Conservation (phyloP, 2,113 vertebrate genomes). For the Mus pahari region DNA sequence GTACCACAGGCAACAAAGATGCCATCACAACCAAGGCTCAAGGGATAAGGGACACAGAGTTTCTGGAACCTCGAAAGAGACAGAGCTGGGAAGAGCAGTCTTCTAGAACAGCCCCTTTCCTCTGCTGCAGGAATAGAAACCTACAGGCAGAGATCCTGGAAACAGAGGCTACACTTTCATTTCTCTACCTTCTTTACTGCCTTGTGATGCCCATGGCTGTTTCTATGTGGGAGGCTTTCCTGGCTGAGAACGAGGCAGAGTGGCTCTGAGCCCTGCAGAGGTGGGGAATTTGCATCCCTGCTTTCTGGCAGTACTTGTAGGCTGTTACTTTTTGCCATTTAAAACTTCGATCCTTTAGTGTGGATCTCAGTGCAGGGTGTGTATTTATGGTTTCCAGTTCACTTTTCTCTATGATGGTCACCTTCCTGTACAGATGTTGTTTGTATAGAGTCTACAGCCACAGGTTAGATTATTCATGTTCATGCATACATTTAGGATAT, state of each 20-base stretch:
- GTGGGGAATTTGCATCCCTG: neutral
- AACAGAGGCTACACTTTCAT: accelerated
- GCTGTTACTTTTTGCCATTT: neutral
- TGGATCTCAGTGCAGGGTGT: neutral
- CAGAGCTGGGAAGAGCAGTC: neutral
- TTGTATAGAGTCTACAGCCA: neutral
- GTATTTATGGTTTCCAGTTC: neutral
- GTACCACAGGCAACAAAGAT: neutral
- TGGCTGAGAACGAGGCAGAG: neutral
- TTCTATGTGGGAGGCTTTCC: neutral
- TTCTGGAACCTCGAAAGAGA: neutral
- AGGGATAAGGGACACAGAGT: too few species aligned
- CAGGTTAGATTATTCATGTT: neutral
- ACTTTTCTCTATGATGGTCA: neutral
- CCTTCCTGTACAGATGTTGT: accelerated
- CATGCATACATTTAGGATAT: neutral
- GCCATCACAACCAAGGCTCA: neutral
- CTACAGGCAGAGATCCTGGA: neutral
- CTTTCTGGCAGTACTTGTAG: neutral
- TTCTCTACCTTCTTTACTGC: accelerated
- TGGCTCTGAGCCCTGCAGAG: neutral
- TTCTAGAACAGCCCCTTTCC: accelerated
- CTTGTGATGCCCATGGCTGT: neutral
- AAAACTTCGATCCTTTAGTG: neutral
- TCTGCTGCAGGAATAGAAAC: accelerated